Conservation (phyloP, 2,888 invertebrate species). For the Lithophane leautieri region DNA sequence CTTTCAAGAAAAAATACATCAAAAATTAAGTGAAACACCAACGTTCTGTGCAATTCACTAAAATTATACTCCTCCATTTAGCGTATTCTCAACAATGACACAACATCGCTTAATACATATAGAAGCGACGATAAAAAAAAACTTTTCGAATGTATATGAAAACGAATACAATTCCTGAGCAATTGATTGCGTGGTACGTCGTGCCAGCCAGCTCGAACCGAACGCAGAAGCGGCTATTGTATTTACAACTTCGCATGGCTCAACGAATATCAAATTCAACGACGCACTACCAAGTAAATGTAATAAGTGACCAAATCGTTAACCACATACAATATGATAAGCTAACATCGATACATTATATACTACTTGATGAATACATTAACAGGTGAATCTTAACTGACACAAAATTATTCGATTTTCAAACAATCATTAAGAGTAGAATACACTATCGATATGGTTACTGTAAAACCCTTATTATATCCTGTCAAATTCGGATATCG, state of each 20-base stretch:
- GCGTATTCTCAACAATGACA: constrained; percentile 85
- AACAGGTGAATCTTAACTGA: constrained; percentile 88
- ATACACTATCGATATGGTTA: constrained; percentile 89
- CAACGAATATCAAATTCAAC: constrained; percentile 84
- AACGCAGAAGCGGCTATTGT: constrained; percentile 80
- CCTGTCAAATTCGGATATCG: constrained; percentile 82
- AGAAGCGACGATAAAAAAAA: constrained; percentile 82
- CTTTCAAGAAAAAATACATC: constrained; percentile 87
- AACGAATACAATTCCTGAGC: constrained; percentile 90
- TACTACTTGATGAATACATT: constrained; percentile 88
- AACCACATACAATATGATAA: constrained; percentile 85
- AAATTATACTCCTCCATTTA: constrained; percentile 76
- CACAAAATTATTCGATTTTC: constrained; percentile 82
- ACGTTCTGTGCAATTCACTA: constrained; percentile 90
- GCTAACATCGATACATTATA: constrained; percentile 87
- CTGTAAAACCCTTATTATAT: constrained; percentile 82
- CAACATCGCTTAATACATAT: constrained; percentile 75
- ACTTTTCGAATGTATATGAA: constrained; percentile 83
- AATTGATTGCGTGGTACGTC: constrained; percentile 74
- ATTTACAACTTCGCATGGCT: constrained; percentile 80
- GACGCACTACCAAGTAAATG: constrained; percentile 77
- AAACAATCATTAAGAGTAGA: constrained; percentile 81
- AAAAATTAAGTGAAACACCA: constrained; percentile 90
- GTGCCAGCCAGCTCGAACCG: constrained; percentile 71
- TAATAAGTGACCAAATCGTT: constrained; percentile 81